A percentile compares a stretch with the other conserved stretches of the same genome.
Conservation (phyloP, 1,140 invertebrate species). For the Monomorium pharaonis region DNA sequence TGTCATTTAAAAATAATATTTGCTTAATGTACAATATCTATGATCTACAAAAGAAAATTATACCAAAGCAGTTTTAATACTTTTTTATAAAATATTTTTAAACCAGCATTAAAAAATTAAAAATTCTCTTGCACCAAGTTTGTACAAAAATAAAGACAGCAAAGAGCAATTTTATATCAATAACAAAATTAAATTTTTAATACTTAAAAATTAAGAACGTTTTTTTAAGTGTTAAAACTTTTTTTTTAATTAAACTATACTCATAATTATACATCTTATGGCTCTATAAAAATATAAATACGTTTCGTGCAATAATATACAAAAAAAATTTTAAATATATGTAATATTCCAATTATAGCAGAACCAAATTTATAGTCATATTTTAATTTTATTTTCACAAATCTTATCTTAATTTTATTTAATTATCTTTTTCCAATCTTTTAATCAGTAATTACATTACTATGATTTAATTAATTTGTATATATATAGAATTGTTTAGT, state of each 20-base stretch:
- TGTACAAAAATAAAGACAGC: too few species aligned
- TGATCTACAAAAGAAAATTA: too few species aligned
- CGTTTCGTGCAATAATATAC: background rate
- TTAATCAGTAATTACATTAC: background rate
- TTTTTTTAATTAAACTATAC: background rate
- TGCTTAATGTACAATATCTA: too few species aligned
- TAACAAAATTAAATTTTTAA: too few species aligned
- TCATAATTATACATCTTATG: background rate
- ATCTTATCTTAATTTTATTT: background rate
- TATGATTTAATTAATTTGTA: background rate
- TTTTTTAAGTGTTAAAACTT: too few species aligned
- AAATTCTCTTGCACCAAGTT: too few species aligned
- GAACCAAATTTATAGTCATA: background rate
- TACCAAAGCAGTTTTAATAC: too few species aligned
- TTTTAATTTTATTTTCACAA: background rate
- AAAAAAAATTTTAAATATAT: background rate
- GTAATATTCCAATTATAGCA: background rate
- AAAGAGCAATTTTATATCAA: too few species aligned
- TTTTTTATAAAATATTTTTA: too few species aligned
- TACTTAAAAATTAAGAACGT: too few species aligned
- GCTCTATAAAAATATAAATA: background rate
- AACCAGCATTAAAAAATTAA: too few species aligned
- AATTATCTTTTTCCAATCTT: background rate
- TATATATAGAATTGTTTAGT: background rate
- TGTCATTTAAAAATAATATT: too few species aligned